phyloP scores from a whole-genome alignment of 2,113 vertebrate species.

The Sakesphorus luctuosus region DNA sequence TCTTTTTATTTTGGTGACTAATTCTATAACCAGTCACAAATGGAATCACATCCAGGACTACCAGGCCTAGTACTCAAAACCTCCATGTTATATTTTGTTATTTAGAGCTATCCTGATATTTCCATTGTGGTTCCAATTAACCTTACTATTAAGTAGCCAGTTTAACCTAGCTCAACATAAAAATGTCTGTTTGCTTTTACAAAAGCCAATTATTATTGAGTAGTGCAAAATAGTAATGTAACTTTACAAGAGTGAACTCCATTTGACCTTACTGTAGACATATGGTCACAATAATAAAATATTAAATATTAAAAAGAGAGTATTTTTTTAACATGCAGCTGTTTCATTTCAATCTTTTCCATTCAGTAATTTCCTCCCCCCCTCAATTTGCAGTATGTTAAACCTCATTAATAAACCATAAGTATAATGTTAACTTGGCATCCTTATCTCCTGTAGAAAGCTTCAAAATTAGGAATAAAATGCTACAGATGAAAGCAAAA shows the following conservation, averaged over 20 bases:
- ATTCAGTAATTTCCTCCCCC: not conserved
- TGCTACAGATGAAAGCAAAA: not conserved
- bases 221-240: constrained; percentile 60
- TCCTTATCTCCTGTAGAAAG: not conserved
- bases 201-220: constrained; percentile 21
- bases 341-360: constrained; percentile 59
- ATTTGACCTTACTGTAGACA: constrained; percentile 33
- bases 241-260: constrained; percentile 58
- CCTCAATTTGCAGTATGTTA: not conserved
- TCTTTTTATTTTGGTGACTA: not conserved
- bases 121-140: not conserved
- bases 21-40: not conserved
- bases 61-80: not conserved
- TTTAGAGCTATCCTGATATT: not conserved
- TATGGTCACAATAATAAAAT: constrained; percentile 52
- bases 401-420: constrained; percentile 20
- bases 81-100: not conserved
- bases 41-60: not conserved
- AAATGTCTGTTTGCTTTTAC: constrained; percentile 47
- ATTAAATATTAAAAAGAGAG: constrained; percentile 46
- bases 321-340: constrained; percentile 43
- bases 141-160: not conserved
- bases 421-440: not conserved
- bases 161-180: constrained; percentile 29
- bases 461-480: not conserved